phyloP scores from a whole-genome alignment of 2,888 invertebrate species.

The Clistopyga incitator region DNA sequence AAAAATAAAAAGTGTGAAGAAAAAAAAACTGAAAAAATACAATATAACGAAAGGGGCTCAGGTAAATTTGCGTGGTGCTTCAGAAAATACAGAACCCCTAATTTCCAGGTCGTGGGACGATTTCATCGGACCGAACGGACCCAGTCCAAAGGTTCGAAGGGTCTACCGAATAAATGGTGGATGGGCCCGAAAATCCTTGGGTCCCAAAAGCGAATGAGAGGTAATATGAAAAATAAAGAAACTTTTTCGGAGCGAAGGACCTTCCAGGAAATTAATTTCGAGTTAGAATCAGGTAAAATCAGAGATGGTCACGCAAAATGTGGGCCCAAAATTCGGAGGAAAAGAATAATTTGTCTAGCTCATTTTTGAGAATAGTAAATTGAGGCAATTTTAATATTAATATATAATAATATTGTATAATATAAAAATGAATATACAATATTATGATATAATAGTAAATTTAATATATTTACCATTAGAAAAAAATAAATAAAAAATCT shows the following conservation, averaged over 20 bases:
- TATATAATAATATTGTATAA: too few relatives aligned
- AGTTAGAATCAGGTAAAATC: slow-evolving; percentile 76
- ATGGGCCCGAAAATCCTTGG: slow-evolving; percentile 22
- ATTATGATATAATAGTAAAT: too few relatives aligned
- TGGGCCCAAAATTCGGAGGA: background rate
- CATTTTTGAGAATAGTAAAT: background rate
- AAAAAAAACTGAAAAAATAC: too few relatives aligned
- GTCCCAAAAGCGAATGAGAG: slow-evolving; percentile 18
- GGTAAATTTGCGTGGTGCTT: too few relatives aligned
- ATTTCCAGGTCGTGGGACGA: slow-evolving; percentile 47
- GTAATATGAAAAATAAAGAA: slow-evolving; percentile 59
- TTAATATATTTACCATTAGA: background rate
- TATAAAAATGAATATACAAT: too few relatives aligned
- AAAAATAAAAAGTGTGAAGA: too few relatives aligned
- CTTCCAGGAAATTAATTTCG: slow-evolving; percentile 80
- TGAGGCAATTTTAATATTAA: too few relatives aligned
- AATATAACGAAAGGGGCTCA: too few relatives aligned
- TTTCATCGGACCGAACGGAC: slow-evolving; percentile 41
- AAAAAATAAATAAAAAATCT: background rate
- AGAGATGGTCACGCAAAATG: slow-evolving; percentile 74
- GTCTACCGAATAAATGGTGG: slow-evolving; percentile 39
- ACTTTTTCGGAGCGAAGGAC: slow-evolving; percentile 69
- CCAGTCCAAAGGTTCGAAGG: slow-evolving; percentile 27
- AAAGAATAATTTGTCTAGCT: slow-evolving; percentile 25
- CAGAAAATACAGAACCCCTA: background rate